Conservation (phyloP, 2,888 invertebrate genomes). For the Melangyna quadrimaculata region DNA sequence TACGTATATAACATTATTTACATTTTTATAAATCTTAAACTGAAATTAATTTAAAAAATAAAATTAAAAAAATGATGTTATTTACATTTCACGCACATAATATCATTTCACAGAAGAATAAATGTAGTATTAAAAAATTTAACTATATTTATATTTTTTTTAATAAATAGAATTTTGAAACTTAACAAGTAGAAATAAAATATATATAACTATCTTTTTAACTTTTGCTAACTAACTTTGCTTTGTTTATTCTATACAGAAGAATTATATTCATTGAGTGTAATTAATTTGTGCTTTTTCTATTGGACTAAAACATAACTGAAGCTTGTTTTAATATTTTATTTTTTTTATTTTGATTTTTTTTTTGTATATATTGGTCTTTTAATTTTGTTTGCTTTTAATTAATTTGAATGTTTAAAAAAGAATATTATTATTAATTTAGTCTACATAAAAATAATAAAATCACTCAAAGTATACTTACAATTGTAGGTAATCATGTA, state of each 20-base stretch:
- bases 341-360: constrained; percentile 18
- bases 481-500: constrained; percentile 4
- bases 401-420: constrained; percentile 16
- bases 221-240: not conserved
- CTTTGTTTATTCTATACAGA: not conserved
- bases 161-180: constrained; percentile 12
- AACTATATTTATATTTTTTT: not conserved
- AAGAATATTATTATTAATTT: not conserved
- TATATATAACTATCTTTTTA: no score
- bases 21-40: not conserved
- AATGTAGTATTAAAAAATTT: not conserved
- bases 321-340: constrained; percentile 31
- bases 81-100: constrained; percentile 8
- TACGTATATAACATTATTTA: constrained; percentile 6
- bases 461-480: constrained; percentile 40
- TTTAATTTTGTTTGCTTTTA: constrained; percentile 49
- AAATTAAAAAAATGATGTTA: not conserved
- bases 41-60: not conserved
- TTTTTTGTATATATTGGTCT: constrained; percentile 49
- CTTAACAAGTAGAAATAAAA: constrained; percentile 38
- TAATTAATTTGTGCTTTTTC: constrained; percentile 51
- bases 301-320: constrained; percentile 27
- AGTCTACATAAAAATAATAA: not conserved
- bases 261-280: not conserved
- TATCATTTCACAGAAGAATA: constrained; percentile 10